phyloP scores from a whole-genome alignment of 2,888 invertebrate genomes.

The Bellardia pandia region DNA sequence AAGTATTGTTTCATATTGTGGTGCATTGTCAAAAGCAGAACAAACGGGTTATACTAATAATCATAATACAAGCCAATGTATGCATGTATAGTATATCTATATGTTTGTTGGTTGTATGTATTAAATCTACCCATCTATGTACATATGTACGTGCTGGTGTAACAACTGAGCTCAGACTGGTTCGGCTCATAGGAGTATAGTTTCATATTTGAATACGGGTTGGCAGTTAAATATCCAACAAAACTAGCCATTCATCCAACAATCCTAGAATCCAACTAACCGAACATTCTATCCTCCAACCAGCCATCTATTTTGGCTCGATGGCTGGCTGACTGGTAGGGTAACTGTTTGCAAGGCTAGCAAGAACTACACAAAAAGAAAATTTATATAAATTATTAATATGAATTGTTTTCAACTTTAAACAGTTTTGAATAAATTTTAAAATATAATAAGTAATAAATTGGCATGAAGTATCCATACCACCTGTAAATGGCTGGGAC shows the following conservation, averaged over 20 bases:
- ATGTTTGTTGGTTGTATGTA: slow-evolving; percentile 4
- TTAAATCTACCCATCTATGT: slow-evolving; percentile 22
- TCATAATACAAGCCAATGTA: background rate
- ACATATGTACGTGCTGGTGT: slow-evolving; percentile 36
- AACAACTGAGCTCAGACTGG: slow-evolving; percentile 46
- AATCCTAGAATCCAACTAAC: slow-evolving; percentile 32
- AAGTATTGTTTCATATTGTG: too few species aligned
- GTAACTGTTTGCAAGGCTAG: background rate
- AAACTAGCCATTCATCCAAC: slow-evolving; percentile 19
- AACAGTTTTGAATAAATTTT: too few species aligned
- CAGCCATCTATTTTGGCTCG: slow-evolving; percentile 13
- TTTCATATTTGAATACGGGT: slow-evolving; percentile 56
- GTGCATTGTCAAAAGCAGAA: background rate
- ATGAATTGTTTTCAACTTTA: too few species aligned
- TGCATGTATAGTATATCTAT: background rate
- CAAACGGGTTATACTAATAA: background rate
- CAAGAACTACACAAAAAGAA: background rate
- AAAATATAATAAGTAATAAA: too few species aligned
- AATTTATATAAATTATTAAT: too few species aligned
- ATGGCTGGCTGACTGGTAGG: background rate
- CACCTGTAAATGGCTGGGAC: too few species aligned
- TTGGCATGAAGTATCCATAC: too few species aligned
- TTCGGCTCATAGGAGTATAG: slow-evolving; percentile 45
- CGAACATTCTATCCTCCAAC: slow-evolving; percentile 10
- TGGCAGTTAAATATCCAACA: slow-evolving; percentile 52